Percentiles rank a stretch among this genome's conserved stretches.
phyloP scores from a whole-genome alignment of 2,888 invertebrate species.

The Tenthredo livida region DNA sequence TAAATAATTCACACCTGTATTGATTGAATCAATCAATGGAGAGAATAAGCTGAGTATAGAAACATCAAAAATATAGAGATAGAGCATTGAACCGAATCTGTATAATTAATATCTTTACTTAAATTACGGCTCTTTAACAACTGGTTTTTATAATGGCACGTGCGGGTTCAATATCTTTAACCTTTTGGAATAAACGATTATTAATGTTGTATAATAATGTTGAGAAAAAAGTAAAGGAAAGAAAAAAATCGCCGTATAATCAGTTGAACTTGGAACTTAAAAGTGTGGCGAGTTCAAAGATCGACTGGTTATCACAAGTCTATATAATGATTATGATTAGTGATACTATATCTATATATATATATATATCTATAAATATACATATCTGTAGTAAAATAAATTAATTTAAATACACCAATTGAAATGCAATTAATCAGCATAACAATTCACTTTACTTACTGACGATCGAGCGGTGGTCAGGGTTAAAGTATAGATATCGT shows the following conservation, averaged over 20 bases:
- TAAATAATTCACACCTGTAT: constrained; percentile 7
- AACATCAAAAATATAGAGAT: not conserved
- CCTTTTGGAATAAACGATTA: not conserved
- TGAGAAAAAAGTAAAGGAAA: not conserved
- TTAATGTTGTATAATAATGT: not conserved
- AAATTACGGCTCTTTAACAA: not conserved
- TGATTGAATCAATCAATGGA: not conserved
- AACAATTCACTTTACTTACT: no score
- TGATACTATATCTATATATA: no score
- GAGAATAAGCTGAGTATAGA: not conserved
- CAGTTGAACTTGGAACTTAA: not conserved
- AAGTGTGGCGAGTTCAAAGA: not conserved
- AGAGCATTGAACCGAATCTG: not conserved
- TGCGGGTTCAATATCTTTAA: not conserved
- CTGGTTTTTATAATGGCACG: not conserved
- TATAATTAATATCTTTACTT: constrained; percentile 14
- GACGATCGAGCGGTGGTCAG: no score
- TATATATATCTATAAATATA: no score
- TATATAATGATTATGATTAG: no score
- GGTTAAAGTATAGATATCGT: not conserved
- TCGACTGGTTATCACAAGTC: no score
- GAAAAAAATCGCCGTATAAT: not conserved
- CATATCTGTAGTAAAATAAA: no score
- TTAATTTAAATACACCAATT: no score
- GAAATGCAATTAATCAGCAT: no score